Evolutionary conservation across 2,888 invertebrate species (phyloP), one percentile per base, ranked within the genome.

Genomic region (Netelia fuscicornis): DNA sequence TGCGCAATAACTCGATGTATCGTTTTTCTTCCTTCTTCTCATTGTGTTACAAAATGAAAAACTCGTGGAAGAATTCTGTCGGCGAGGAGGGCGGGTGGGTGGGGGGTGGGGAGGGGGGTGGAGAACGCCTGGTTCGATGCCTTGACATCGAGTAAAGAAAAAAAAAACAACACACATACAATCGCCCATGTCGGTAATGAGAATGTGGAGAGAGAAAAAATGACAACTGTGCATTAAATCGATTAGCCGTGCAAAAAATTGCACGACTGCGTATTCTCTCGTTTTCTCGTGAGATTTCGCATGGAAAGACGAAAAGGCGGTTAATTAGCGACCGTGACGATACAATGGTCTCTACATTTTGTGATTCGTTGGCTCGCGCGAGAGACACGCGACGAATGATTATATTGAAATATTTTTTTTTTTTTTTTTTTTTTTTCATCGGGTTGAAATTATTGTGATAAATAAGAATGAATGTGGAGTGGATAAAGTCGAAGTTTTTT

Each of bases 1-100:
- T 82, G 72, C 83, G 83, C 83, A 83, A 83, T 83, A 83, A 79
- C 79, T 25, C 82, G 79, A 84, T 81, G 72, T 71, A 76, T 74
- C 78, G 80, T 81, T 81, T 64, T 52, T 37, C 17, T 76, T 58
- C 48, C 37, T 13, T 72, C 54, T 42, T 42, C 37, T 58, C 64
- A 52, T 37, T 44, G 1, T 58, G 30, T 82, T 82, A 72, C 20
- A 75, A 82, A 75, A 82, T 13, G 52, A 75, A 65, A 72, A 71
- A 75, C 56, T 72, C 9, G 56, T 77, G 68, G 81, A 64, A 80
- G 52, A 67, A 64, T 48, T 42, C n/a, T 42, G 48, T 10, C 75
- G 37, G 17, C 17, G 17, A 17, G 17, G 17, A 17, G 17, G 17
- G 17, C 0, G 17, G 17, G 17, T 17, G 17, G 17, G 17, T 17